Evolutionary conservation across 2,888 invertebrate species (phyloP), one percentile per base, ranked within the genome.

Genomic region (Carabus problematicus): DNA sequence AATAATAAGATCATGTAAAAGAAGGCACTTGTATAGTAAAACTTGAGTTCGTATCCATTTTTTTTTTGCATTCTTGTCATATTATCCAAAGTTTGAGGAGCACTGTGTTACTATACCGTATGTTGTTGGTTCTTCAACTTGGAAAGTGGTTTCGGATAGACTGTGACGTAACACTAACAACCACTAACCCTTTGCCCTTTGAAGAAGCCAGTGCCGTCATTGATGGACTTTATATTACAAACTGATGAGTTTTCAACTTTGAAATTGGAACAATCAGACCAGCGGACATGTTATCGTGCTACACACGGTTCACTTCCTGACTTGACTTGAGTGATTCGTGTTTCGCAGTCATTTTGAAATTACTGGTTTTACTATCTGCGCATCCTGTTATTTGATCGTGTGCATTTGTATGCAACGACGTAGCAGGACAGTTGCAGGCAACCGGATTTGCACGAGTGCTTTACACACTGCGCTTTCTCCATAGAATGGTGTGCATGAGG

Each of bases 181-280:
- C 49, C 47, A 47, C 49, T 47, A 54, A 64, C 43, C 49, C 19
- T 41, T 49, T 19, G 41, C 40, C 59, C 66, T 66, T 59, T 66
- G 66, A 66, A 54, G 63, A 19, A 54, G 18, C 54, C 54, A 11
- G 18, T 47, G 16, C 16, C 54, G 66, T 52, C 49, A 58, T 58
- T 66, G 66, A 59, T 58, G 41, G 58, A 66, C 66, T 66, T 59
- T 59, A 66, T 59, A 66, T 66, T 59, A 58, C 58, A 59, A 29
- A 40, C 66, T 66, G 59, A 58, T 66, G 47, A 59, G 58, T 66
- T 58, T 66, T 59, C 66, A 66, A 66, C 58, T 66, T 66, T 66
- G 66, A 66, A 66, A 66, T 66, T 56, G 49, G 58, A 66, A 66
- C 66, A 66, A 66, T 59, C 66, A 40, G 52, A 66, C 58, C 40